These are phyloP conservation scores for Heliconius charithonia DNA, from an alignment of 2,888 invertebrate genomes.

Conservation along the genomic window DNA sequence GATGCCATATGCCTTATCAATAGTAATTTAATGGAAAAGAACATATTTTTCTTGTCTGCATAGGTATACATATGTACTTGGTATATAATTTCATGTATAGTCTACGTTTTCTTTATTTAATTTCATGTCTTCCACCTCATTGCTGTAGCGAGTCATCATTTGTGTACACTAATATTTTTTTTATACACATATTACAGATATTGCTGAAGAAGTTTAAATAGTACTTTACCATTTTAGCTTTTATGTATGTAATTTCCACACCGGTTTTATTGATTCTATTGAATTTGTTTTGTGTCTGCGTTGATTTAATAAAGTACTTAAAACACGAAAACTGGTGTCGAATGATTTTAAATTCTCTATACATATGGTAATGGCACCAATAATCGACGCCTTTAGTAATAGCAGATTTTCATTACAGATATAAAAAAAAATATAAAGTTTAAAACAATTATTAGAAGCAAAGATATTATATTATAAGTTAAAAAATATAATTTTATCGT, in stretches of 20 bases:
- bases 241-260: constrained; percentile 45
- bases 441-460: no score
- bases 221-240: constrained; percentile 40
- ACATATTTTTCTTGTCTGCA: background rate
- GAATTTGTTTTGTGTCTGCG: constrained; percentile 53
- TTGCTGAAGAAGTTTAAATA: constrained; percentile 34
- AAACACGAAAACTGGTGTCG: constrained; percentile 40
- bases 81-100: background rate
- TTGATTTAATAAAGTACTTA: constrained; percentile 57
- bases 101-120: constrained; percentile 29
- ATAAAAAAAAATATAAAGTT: no score
- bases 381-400: no score
- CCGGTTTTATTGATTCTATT: constrained; percentile 54
- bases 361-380: no score
- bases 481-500: no score
- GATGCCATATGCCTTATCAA: constrained; percentile 14
- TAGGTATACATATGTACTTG: constrained; percentile 16
- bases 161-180: constrained; percentile 32
- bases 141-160: constrained; percentile 25
- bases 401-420: no score
- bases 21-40: background rate
- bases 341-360: constrained; percentile 14
- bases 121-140: constrained; percentile 42
- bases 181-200: constrained; percentile 34
- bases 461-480: no score